Conservation (phyloP, 2,113 vertebrate genomes). For the Callionymus lyra region DNA sequence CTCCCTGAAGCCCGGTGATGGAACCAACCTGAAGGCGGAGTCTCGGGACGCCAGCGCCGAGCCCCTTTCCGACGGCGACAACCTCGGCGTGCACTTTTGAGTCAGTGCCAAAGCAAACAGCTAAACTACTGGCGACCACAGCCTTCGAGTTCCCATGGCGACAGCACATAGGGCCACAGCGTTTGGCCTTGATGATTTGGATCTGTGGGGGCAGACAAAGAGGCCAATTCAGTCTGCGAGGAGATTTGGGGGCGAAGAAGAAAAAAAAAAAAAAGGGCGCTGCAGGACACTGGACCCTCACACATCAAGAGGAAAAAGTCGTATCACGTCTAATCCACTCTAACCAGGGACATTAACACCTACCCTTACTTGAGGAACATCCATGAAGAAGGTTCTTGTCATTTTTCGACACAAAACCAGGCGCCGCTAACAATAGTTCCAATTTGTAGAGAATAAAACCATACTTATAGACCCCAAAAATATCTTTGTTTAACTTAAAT, state of each 20-base stretch:
- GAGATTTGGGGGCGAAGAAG: constrained; percentile 44
- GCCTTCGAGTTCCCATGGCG: constrained; percentile 57
- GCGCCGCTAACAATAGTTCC: too few relatives aligned
- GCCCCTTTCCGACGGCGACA: constrained; percentile 38
- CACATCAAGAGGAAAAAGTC: constrained; percentile 23
- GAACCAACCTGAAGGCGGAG: constrained; percentile 19
- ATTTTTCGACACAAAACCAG: too few relatives aligned
- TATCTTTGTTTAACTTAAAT: too few relatives aligned
- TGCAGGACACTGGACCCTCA: constrained; percentile 44
- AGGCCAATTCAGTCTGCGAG: constrained; percentile 62
- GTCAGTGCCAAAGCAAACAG: constrained; percentile 73
- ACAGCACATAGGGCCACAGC: constrained; percentile 47
- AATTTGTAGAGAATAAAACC: too few relatives aligned
- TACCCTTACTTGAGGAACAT: constrained; percentile 56
- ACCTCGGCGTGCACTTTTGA: constrained; percentile 61
- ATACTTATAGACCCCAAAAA: too few relatives aligned
- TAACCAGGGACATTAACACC: constrained; percentile 62
- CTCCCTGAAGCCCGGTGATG: constrained; percentile 29
- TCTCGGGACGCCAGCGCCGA: constrained; percentile 50
- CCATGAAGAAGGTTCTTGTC: constrained; percentile 64
- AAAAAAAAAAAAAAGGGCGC: too few relatives aligned
- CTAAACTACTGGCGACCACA: constrained; percentile 40
- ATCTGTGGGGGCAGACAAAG: constrained; percentile 71
- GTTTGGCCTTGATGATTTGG: constrained; percentile 65
- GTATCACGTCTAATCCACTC: constrained; percentile 55